Evolutionary conservation across 2,797 vertebrate species (phyloP).

Genomic region (Crenuchus spilurus): DNA sequence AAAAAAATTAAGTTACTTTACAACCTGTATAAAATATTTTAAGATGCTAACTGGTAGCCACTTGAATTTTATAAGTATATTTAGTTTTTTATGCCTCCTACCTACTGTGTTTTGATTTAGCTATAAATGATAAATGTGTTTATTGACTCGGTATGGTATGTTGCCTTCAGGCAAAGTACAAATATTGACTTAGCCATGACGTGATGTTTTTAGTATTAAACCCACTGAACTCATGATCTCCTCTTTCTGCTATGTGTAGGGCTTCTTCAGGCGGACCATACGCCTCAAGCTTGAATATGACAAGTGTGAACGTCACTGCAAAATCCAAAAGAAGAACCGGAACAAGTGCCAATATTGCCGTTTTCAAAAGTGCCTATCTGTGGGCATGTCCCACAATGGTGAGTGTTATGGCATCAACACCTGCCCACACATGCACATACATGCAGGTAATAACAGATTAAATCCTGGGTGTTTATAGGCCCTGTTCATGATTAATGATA

Average conservation of each 20-base stretch:
- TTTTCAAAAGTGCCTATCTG: constrained; percentile 98
- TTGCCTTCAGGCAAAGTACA: neutral
- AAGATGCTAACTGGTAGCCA: no score
- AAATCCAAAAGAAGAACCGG: constrained; percentile 97
- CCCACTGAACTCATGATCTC: neutral
- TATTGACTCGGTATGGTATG: neutral
- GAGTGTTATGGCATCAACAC: constrained; percentile 64
- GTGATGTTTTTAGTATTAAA: neutral
- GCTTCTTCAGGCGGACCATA: constrained; percentile 94
- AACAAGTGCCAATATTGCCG: constrained; percentile 99
- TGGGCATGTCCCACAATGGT: constrained; percentile 99
- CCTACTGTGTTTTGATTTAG: no score
- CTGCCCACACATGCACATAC: neutral
- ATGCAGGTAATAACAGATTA: neutral
- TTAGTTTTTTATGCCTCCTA: neutral
- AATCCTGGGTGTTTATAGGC: neutral
- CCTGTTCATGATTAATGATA: neutral
- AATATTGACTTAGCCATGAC: neutral
- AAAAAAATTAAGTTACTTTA: no score
- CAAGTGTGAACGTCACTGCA: constrained; percentile 91
- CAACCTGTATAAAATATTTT: no score
- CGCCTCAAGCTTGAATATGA: constrained; percentile 93
- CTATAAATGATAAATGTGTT: neutral
- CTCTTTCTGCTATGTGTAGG: constrained; percentile 69
- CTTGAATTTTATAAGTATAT: neutral